Conservation (phyloP, 2,888 invertebrate genomes). For the Metacarcinus magister region DNA sequence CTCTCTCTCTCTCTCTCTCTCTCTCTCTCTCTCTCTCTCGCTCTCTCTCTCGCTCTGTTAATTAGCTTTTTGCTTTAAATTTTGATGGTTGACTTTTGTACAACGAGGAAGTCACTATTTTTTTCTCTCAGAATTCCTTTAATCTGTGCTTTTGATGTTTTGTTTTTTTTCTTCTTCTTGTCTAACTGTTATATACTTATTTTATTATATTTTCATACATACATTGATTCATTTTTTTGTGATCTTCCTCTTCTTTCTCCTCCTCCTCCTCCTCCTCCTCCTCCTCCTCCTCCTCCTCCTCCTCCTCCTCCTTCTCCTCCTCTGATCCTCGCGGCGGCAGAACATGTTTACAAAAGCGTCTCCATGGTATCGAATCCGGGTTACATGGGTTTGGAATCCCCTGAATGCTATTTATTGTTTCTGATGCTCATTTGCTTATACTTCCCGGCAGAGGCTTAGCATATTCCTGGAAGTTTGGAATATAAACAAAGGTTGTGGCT, state of each 20-base stretch:
- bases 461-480: not conserved
- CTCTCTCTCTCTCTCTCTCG: slow-evolving; percentile 8
- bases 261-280: not conserved
- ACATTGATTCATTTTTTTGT: not conserved
- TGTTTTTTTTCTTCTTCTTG: not conserved
- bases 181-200: not conserved
- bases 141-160: not conserved
- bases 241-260: not conserved
- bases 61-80: not conserved
- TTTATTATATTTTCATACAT: not conserved
- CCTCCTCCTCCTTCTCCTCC: not conserved
- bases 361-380: not conserved
- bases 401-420: slow-evolving; percentile 20
- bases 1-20: not conserved
- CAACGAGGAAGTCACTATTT: not conserved
- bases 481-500: not conserved
- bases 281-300: not conserved
- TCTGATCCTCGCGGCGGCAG: not conserved
- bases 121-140: not conserved
- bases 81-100: not conserved
- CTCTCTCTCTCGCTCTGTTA: slow-evolving; percentile 8
- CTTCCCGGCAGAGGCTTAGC: not conserved
- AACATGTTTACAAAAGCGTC: slow-evolving; percentile 35
- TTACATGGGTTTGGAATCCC: not conserved
- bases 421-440: not conserved